These are phyloP conservation scores for Epinephelus awoara DNA, from an alignment of 2,797 vertebrate genomes.

Conservation along the genomic window DNA sequence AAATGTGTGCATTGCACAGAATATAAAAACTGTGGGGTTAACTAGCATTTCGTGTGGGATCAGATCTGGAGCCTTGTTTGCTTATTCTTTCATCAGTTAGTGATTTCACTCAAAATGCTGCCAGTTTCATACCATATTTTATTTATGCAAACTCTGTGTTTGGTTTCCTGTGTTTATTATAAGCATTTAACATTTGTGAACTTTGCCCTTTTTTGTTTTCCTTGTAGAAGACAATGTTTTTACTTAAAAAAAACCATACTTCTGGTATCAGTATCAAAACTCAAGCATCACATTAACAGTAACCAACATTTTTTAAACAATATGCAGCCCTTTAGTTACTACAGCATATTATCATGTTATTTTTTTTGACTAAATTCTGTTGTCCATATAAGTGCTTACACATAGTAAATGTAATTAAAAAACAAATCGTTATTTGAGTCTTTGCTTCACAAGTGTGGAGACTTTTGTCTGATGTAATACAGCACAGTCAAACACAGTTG, in stretches of 20 bases:
- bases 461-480: no score
- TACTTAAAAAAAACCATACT: neutral
- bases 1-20: neutral
- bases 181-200: neutral
- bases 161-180: neutral
- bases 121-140: neutral
- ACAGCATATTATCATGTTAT: neutral
- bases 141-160: neutral
- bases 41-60: neutral
- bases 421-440: neutral
- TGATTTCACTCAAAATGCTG: neutral
- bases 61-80: neutral
- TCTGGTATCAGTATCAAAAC: neutral
- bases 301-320: neutral
- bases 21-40: neutral
- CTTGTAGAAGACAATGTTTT: neutral
- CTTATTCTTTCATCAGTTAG: neutral
- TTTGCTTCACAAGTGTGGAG: neutral
- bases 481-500: neutral
- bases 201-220: neutral
- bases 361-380: neutral
- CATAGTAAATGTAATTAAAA: neutral
- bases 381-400: neutral
- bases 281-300: neutral
- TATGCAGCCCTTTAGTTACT: neutral